Base-by-base conservation (phyloP, 2,113 vertebrate genomes). In the Cairina moschata region DNA sequence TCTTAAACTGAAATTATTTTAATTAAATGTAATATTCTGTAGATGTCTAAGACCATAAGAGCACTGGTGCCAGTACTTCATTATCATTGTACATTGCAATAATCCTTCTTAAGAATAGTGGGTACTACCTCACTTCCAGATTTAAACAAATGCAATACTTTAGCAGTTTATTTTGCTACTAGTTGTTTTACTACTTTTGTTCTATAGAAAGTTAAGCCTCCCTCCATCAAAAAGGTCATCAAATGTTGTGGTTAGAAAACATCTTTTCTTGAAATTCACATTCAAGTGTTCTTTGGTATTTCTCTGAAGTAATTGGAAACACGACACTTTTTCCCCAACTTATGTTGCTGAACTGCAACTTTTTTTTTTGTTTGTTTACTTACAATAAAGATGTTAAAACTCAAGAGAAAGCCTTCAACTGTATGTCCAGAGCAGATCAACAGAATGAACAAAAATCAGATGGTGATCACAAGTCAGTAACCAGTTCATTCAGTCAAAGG, bases 401-500 rank as follows among this genome's bases (percentile, higher is more conserved):
- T 91, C 92, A 95, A 74, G 94, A 95, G 55, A 75, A 88, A 50
- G 44, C n/a, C 22, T 13, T 36, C 16, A 81, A 11, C 36, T 34
- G 26, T 83, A 8, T 18, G 10, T 74, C 75, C 26, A 71, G 63
- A 36, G 36, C 44, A 42, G 31, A 67, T 15, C 62, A 72, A 72
- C 68, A 91, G 79, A 90, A 58, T 14, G 59, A 92, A 68, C 88
- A 91, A 66, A 96, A 94, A 17, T 92, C 95, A 74, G 48, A 50
- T 34, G 67, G 38, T 9, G 88, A 96, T 38, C 36, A 90, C 18
- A 65, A 71, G 13, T 28, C 44, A 3, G 55, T 58, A 3, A 48
- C 36, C 25, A 38, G 38, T 60, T 84, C 67, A 13, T 26, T 67
- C 54, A 55, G 5, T 8, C 58, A 86, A 58, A 75, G 46, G n/a